These are phyloP conservation scores for Lepilemur septentrionalis DNA, from an alignment of 2,797 vertebrate species.

Conservation along the genomic window DNA sequence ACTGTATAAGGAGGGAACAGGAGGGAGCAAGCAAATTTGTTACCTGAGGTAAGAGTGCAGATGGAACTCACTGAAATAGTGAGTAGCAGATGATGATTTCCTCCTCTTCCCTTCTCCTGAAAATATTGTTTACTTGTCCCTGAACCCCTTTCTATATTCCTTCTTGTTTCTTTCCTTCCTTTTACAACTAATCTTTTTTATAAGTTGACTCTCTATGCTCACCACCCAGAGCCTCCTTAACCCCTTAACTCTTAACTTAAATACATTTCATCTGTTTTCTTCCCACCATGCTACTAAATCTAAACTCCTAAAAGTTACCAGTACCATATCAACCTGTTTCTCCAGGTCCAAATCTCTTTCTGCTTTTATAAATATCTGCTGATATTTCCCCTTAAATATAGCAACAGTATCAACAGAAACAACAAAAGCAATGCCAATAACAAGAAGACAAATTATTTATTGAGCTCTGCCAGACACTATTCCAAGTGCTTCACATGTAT, in stretches of 20 bases:
- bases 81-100: not conserved
- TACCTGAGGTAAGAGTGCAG: slow-evolving; percentile 39
- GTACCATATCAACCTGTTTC: not conserved
- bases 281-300: not conserved
- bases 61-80: slow-evolving; percentile 1
- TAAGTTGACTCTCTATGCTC: not conserved
- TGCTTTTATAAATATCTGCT: slow-evolving; percentile 45
- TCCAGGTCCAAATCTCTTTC: not conserved
- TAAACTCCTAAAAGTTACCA: not conserved
- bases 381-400: not conserved
- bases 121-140: slow-evolving; percentile 16
- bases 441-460: not conserved
- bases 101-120: not conserved
- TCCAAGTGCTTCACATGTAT: not conserved
- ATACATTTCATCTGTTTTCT: slow-evolving; percentile 3
- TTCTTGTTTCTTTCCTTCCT: not conserved
- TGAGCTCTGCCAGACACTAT: not conserved
- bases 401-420: not conserved
- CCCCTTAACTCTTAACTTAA: not conserved
- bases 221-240: not conserved
- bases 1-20: not conserved
- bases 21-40: not conserved
- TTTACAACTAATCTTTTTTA: slow-evolving; percentile 28
- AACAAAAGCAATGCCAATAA: not conserved
- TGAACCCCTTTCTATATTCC: not conserved